A percentile compares a stretch with the other conserved stretches of the same genome.
Evolutionary conservation across 1,140 invertebrate genomes (phyloP).

Genomic region (Orchesella cincta): DNA sequence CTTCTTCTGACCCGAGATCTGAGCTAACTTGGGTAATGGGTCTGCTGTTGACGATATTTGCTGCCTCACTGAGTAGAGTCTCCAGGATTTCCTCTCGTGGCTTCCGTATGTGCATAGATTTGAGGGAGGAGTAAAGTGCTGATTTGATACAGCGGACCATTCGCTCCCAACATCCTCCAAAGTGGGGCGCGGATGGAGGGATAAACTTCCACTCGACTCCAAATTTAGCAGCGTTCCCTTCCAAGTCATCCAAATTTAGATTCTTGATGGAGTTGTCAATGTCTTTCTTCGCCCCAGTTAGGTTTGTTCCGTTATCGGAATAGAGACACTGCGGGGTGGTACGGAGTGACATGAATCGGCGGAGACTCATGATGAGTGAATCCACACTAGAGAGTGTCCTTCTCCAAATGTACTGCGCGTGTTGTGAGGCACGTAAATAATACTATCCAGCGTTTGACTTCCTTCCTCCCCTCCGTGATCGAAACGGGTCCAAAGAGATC

Average conservation of each 20-base stretch:
- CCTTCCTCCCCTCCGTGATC: neutral
- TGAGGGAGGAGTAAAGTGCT: neutral
- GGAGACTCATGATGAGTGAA: slow-evolving; percentile 51
- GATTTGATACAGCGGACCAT: neutral
- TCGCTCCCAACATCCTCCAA: neutral
- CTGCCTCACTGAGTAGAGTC: neutral
- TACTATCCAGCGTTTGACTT: slow-evolving; percentile 42
- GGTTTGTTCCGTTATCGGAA: slow-evolving; percentile 54
- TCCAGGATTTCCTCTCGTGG: neutral
- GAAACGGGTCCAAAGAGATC: neutral
- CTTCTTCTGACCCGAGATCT: neutral
- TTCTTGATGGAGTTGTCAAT: neutral
- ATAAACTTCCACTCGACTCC: neutral
- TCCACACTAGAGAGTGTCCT: slow-evolving; percentile 49
- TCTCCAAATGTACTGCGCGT: slow-evolving; percentile 49
- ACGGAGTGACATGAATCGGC: slow-evolving; percentile 18
- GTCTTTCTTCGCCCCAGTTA: slow-evolving; percentile 43
- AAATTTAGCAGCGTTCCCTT: neutral
- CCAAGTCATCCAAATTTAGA: neutral
- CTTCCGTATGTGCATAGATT: neutral
- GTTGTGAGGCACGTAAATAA: slow-evolving; percentile 44
- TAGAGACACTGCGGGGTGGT: slow-evolving; percentile 46
- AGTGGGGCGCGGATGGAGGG: neutral
- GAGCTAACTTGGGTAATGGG: neutral
- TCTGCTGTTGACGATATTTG: neutral